Percentiles rank a stretch among this genome's conserved stretches.
These are phyloP conservation scores for Brachyrhaphis roseni DNA, from an alignment of 2,797 vertebrate genomes.

Conservation along the genomic window DNA sequence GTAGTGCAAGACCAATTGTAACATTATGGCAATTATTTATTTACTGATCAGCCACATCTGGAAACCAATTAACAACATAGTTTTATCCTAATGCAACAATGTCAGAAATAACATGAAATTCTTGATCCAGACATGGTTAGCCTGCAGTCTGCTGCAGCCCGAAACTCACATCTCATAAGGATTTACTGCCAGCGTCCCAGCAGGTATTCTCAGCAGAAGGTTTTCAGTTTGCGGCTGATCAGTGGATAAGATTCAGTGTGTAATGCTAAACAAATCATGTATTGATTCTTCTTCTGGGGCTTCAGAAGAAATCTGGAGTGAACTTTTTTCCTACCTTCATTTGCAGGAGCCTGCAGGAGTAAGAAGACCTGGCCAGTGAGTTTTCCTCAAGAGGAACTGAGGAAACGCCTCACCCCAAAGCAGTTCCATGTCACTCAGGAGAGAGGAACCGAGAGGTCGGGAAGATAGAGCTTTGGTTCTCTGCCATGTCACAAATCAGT, in stretches of 20 bases:
- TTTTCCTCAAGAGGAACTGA: slow-evolving; percentile 91
- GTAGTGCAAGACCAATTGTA: not conserved
- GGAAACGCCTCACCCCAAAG: slow-evolving; percentile 89
- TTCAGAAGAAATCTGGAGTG: not conserved
- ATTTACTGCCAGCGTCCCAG: not conserved
- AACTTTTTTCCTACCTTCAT: slow-evolving; percentile 42
- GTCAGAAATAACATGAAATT: not conserved
- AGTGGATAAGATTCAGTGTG: not conserved
- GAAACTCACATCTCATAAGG: not conserved
- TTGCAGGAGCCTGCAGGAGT: slow-evolving; percentile 87
- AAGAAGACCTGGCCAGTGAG: slow-evolving; percentile 91
- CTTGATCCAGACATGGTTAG: not conserved
- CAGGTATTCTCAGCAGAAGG: not conserved
- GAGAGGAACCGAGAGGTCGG: slow-evolving; percentile 94
- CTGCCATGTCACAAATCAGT: not conserved
- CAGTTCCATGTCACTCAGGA: slow-evolving; percentile 98
- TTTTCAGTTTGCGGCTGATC: slow-evolving; percentile 2
- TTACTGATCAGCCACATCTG: not conserved
- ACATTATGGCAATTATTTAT: not conserved
- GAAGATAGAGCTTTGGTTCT: not conserved
- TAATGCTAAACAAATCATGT: not conserved
- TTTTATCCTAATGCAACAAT: not conserved
- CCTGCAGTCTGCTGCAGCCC: not conserved
- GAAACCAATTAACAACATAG: not conserved
- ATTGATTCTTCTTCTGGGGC: not conserved